A percentile compares a stretch with the other conserved stretches of the same genome.
Evolutionary conservation across 2,888 invertebrate species (phyloP).

Genomic region (Agrotis exclamationis): DNA sequence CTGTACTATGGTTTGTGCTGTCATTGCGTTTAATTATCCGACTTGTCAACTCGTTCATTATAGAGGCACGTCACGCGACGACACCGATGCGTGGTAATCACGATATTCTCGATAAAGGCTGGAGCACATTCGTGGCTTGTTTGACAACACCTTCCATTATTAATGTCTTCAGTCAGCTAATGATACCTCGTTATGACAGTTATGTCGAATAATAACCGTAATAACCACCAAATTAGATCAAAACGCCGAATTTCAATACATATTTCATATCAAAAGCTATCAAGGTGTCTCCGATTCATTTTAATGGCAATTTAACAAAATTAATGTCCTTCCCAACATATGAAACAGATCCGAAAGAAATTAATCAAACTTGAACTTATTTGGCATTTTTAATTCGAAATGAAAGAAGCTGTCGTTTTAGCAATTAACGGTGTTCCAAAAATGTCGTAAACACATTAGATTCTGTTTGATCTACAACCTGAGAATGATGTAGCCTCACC

Average conservation of each 20-base stretch:
- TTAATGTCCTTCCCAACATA: slow-evolving; percentile 35
- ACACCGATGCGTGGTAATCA: slow-evolving; percentile 56
- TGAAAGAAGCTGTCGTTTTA: slow-evolving; percentile 31
- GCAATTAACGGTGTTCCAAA: slow-evolving; percentile 44
- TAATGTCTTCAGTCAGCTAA: slow-evolving; percentile 49
- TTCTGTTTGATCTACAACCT: slow-evolving; percentile 51
- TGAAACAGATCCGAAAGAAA: slow-evolving; percentile 30
- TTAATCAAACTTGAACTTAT: slow-evolving; percentile 33
- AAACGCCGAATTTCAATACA: slow-evolving; percentile 23
- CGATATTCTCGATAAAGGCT: slow-evolving; percentile 51
- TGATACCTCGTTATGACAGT: slow-evolving; percentile 37
- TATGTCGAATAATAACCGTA: slow-evolving; percentile 31
- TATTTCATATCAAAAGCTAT: slow-evolving; percentile 45
- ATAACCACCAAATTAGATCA: slow-evolving; percentile 31
- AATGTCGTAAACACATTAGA: slow-evolving; percentile 31
- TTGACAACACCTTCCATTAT: slow-evolving; percentile 32
- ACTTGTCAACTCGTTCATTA: slow-evolving; percentile 65
- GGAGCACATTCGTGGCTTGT: slow-evolving; percentile 21
- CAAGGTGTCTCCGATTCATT: slow-evolving; percentile 21
- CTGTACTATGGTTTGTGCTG: slow-evolving; percentile 49
- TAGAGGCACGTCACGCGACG: slow-evolving; percentile 59
- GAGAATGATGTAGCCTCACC: slow-evolving; percentile 49
- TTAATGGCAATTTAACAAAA: slow-evolving; percentile 32
- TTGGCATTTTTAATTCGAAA: slow-evolving; percentile 50
- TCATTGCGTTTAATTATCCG: slow-evolving; percentile 65